Evolutionary conservation across 2,113 vertebrate species (phyloP), one percentile per base, ranked within the genome.

Genomic region (Dunckerocampus dactyliophorus): DNA sequence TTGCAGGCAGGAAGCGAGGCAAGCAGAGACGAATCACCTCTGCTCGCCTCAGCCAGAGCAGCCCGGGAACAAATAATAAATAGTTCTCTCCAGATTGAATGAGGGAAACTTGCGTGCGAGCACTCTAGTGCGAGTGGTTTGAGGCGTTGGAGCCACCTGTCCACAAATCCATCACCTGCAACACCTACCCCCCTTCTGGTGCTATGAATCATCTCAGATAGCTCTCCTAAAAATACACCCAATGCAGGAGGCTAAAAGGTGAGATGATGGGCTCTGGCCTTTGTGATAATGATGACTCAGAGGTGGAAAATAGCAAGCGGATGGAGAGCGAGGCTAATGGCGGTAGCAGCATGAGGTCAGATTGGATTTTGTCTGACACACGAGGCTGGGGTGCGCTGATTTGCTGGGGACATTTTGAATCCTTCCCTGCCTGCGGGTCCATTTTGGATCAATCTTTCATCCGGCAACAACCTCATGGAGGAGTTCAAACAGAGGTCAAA

Each of bases 31-130:
- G 82, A 83, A 85, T 85, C 61, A 82, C 75, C 75, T 76, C 59
- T 68, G 59, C 43, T 63, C 71, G 78, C 82, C 24, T 28, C 24
- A 28, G 79, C 69, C 55, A 71, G 74, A 59, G 16, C 53, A 47
- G 74, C 59, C 77, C 16, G 67, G 59, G 74, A 80, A 81, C 75
- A 81, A 81, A 83, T 80, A 75, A 81, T 88, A 78, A 86, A 88
- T 87, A 87, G 80, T 87, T 86, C 53, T 63, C 31, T 63, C 9
- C 57, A 71, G 74, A 81, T 70, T 79, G 75, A 77, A 79, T 45
- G 63, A 68, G 72, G 62, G 59, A 59, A 59, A 65, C 76, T 39
- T 53, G 14, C 22, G 21, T 51, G 49, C 21, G 4, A 47, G 4
- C 46, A 47, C 13, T 28, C 37, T 12, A 43, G 39, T 43, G 13